Evolutionary conservation across 1,140 invertebrate species (phyloP).

Genomic region (Cylas formicarius): DNA sequence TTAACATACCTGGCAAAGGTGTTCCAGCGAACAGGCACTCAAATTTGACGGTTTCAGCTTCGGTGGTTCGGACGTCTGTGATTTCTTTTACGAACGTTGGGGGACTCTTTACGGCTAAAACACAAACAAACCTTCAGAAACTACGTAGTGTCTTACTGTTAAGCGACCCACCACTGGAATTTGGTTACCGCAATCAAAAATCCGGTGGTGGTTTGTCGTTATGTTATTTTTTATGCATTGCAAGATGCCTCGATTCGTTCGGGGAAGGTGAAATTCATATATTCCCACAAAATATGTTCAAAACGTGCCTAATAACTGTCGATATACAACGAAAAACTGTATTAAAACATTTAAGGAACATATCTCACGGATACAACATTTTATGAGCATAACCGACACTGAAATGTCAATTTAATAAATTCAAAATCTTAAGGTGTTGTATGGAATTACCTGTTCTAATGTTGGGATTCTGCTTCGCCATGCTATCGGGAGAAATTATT

Average conservation of each 20-base stretch:
- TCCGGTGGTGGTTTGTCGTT: too few species aligned
- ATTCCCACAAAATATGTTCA: too few species aligned
- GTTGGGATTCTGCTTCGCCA: slow-evolving; percentile 23
- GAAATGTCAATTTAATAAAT: slow-evolving; percentile 1
- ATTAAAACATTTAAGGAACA: too few species aligned
- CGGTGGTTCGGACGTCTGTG: slow-evolving; percentile 61
- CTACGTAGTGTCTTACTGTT: neutral
- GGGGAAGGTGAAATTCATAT: too few species aligned
- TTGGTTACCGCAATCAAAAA: neutral
- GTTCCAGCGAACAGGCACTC: slow-evolving; percentile 74
- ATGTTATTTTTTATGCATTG: too few species aligned
- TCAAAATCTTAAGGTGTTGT: neutral
- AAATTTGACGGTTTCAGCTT: slow-evolving; percentile 68
- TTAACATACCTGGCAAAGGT: slow-evolving; percentile 80
- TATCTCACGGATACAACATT: too few species aligned
- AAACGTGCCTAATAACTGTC: too few species aligned
- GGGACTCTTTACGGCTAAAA: slow-evolving; percentile 65
- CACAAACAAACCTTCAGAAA: too few species aligned
- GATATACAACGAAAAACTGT: too few species aligned
- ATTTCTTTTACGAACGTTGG: slow-evolving; percentile 78
- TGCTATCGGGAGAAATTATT: slow-evolving; percentile 22
- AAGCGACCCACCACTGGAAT: neutral
- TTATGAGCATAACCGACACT: neutral
- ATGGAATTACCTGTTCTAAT: slow-evolving; percentile 21
- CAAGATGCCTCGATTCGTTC: too few species aligned